phyloP scores from a whole-genome alignment of 2,797 vertebrate species.

The Channallabes apus region DNA sequence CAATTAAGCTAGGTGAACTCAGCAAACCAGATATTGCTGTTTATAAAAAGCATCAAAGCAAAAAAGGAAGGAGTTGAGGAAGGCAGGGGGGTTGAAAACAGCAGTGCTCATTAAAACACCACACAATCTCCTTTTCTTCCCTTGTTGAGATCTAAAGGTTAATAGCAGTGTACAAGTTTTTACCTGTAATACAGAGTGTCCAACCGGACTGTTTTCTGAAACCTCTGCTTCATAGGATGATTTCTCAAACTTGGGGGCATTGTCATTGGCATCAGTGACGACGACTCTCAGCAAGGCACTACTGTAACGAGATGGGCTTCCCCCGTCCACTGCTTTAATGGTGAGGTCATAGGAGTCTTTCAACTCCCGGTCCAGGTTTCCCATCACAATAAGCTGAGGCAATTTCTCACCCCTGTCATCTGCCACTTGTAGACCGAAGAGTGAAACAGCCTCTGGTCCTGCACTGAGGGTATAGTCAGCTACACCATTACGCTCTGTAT shows the following conservation, averaged over 20 bases:
- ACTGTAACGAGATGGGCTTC: constrained; percentile 89
- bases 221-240: constrained; percentile 89
- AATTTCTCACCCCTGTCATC: constrained; percentile 95
- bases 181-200: constrained; percentile 96
- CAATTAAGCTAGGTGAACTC: constrained; percentile 40
- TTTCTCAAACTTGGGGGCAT: constrained; percentile 92
- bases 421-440: constrained; percentile 94
- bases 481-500: constrained; percentile 89
- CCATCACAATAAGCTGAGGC: constrained; percentile 95
- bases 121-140: constrained; percentile 43
- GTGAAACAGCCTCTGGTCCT: constrained; percentile 86
- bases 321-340: constrained; percentile 96
- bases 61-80: constrained; percentile 38
- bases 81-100: constrained; percentile 37
- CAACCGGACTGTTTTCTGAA: constrained; percentile 92
- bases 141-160: constrained; percentile 43
- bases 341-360: constrained; percentile 97
- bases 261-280: constrained; percentile 94
- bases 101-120: constrained; percentile 53
- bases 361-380: constrained; percentile 91
- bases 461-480: constrained; percentile 90
- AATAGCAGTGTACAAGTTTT: constrained; percentile 45
- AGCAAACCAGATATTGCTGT: constrained; percentile 25
- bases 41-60: constrained; percentile 52
- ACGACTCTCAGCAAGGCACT: constrained; percentile 93